These are phyloP conservation scores for Platanista minor DNA, from an alignment of 2,113 vertebrate species.

Conservation along the genomic window DNA sequence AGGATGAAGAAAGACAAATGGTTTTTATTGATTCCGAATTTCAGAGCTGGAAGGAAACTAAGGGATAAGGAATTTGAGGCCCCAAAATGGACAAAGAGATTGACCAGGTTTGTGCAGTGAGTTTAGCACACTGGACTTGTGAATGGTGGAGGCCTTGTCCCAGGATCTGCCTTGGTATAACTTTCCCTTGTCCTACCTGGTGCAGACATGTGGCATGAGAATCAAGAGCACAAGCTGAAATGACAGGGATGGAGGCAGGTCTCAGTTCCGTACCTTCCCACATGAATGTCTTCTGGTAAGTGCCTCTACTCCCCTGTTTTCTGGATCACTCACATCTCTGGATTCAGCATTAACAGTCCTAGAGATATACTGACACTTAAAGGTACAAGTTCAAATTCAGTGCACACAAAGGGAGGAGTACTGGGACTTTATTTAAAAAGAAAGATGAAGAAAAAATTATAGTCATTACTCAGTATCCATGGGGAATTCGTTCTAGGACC, in stretches of 20 bases:
- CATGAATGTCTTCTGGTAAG: not conserved
- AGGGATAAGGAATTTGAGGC: not conserved
- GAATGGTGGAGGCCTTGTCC: not conserved
- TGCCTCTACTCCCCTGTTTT: not conserved
- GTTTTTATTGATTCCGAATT: not conserved
- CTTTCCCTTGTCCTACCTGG: not conserved
- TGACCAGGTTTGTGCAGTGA: not conserved
- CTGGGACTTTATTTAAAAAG: not conserved
- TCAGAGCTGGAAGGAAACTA: not conserved
- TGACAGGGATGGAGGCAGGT: not conserved
- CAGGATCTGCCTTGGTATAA: not conserved
- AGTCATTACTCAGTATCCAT: not conserved
- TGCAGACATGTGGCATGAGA: too few relatives aligned
- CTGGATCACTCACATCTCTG: not conserved
- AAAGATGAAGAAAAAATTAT: not conserved
- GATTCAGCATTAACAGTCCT: not conserved
- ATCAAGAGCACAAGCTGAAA: not conserved
- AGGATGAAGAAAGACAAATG: not conserved
- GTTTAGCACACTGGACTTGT: not conserved
- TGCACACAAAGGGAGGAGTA: not conserved
- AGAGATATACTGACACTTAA: not conserved
- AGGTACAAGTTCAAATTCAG: not conserved
- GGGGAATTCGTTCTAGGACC: not conserved
- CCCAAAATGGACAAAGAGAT: not conserved
- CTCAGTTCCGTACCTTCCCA: not conserved